These are phyloP conservation scores for Entomobrya multifasciata DNA, from an alignment of 2,888 invertebrate species.

Conservation along the genomic window DNA sequence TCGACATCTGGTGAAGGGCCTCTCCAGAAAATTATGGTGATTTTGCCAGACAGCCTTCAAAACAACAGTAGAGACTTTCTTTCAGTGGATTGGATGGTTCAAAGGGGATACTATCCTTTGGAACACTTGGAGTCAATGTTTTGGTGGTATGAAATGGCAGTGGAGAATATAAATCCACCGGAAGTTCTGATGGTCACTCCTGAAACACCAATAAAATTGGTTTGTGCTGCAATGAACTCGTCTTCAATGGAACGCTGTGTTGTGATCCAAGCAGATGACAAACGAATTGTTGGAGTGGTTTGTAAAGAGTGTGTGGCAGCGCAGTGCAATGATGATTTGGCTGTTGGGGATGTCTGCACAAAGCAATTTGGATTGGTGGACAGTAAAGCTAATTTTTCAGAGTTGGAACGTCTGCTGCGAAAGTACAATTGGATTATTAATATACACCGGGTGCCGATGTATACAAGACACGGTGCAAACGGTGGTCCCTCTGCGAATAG, in stretches of 20 bases:
- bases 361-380: constrained; percentile 40
- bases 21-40: constrained; percentile 7
- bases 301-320: not conserved
- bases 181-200: not conserved
- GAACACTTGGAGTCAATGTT: constrained; percentile 73
- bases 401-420: constrained; percentile 18
- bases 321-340: not conserved
- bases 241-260: not conserved
- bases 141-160: constrained; percentile 66
- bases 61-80: constrained; percentile 22
- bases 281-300: constrained; percentile 35
- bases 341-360: not conserved
- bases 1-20: not conserved
- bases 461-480: no score
- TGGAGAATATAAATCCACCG: constrained; percentile 50
- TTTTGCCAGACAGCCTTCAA: constrained; percentile 48
- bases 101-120: constrained; percentile 33
- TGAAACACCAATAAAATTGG: not conserved
- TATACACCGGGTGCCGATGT: not conserved
- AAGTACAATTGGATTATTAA: constrained; percentile 49
- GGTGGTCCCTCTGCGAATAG: no score
- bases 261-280: constrained; percentile 24
- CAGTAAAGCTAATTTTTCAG: constrained; percentile 22
- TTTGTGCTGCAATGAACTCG: not conserved
- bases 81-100: constrained; percentile 56